Base-by-base conservation (phyloP, 1,140 invertebrate genomes). In the Belonocnema kinseyi region DNA sequence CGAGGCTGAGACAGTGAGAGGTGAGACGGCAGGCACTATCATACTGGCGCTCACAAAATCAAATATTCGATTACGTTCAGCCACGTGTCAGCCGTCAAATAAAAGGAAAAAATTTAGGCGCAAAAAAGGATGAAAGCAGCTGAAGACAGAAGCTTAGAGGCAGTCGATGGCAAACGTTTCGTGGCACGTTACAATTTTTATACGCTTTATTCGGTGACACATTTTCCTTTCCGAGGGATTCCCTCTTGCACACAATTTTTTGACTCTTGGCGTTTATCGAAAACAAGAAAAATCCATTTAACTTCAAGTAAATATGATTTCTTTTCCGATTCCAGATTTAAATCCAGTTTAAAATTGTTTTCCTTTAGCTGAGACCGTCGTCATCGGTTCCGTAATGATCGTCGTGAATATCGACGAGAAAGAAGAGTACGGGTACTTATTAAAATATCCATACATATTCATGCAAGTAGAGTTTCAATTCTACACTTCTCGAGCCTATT, bases 61-160 rank as follows among this genome's bases (percentile, higher is more conserved):
- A 46, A 46, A n/a, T 66, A 66, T 66, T 66, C 61, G 13, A 66
- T 66, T 66, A 66, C 61, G 61, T 66, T 66, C 33, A 66, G 61
- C 46, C 12, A 33, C 21, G 61, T 66, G 61, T 46, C 61, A 66
- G 12, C n/a, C n/a, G 61, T 66, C 61, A 66, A 66, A 66, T 66
- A 66, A 66, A 16, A 33, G 61, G 46, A 66, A 66, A 21, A 66
- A 66, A 66, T 5, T 26, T 33, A 61, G 13, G 61, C 26, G 56
- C 56, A 13, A 12, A 58, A 58, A 33, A 26, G 19, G 17, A 11
- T 10, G 10, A 58, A 58, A 58, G 19, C 2, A 58, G 21, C 19
- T 21, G 16, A 10, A 66, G 33, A 66, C 8, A 13, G 16, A 33
- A 66, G 61, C 21, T 66, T 66, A 40, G 26, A 33, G 46, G 26